Base-by-base conservation (phyloP, 2,797 vertebrate species). In the Lithobates sylvaticus region DNA sequence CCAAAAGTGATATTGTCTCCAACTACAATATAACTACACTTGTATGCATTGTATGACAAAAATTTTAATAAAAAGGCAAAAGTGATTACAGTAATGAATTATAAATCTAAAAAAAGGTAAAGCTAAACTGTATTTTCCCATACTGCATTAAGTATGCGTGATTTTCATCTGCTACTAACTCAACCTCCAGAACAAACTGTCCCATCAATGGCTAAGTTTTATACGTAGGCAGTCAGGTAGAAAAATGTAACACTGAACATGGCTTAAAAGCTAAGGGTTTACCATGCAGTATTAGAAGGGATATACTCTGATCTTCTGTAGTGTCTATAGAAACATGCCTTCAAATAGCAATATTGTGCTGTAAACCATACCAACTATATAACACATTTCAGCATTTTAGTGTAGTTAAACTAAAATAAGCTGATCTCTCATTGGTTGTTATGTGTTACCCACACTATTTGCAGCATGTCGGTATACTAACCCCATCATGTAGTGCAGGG, bases 141-240 rank as follows among this genome's bases (percentile, higher is more conserved):
- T 58, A 81, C 71, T 80, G 23, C 44, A 36, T 36, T 21, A 32
- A 44, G 65, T 54, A 54, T 50, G 67, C 27, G 27, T 13, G 18
- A 39, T 15, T 80, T 21, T 16, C 2, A 58, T 39, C 13, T 15
- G n/a, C n/a, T 32, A 81, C 34, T 23, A 81, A 81, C 72, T 36
- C 36, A 39, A 73, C 80, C 80, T 82, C 80, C 68, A 54, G 34
- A 44, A 10, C n/a, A 65, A 8, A 5, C 5, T 15, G 81, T 69
- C 86, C 86, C 61, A 69, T 87, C 86, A 87, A 84, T 75, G 64
- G 81, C 72, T 71, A 84, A 84, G 86, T 69, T 47, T 70, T 39
- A 54, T n/a, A 8, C 12, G 9, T 5, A 67, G 36, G 23, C 26
- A 23, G 54, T 61, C 18, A 61, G 54, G 50, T 54, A 54, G 15